Percentiles rank a stretch among this genome's conserved stretches.
Conservation (phyloP, 2,888 invertebrate species). For the Cryptocheilus praepositus region DNA sequence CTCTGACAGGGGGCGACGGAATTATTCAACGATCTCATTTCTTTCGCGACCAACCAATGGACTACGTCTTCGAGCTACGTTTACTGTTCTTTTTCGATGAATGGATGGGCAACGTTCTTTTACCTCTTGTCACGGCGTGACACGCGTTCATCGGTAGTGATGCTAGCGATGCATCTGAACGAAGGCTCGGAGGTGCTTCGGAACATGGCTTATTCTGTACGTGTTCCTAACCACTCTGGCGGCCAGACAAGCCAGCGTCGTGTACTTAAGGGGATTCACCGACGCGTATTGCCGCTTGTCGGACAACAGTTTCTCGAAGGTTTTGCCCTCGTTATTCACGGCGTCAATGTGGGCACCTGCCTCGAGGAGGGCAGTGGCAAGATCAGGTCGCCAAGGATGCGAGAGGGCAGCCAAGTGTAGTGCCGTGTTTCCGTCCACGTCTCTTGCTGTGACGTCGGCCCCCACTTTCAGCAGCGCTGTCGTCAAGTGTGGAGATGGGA, state of each 20-base stretch:
- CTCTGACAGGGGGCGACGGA: too few relatives aligned
- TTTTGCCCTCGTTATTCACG: constrained; percentile 85
- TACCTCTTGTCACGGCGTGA: too few relatives aligned
- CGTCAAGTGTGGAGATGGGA: constrained; percentile 83
- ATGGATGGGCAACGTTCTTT: too few relatives aligned
- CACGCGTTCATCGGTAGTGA: neutral
- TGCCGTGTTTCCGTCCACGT: constrained; percentile 91
- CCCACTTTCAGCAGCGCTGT: constrained; percentile 88
- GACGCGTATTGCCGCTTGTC: constrained; percentile 80
- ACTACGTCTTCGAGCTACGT: neutral
- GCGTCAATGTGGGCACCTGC: constrained; percentile 92
- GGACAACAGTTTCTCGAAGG: constrained; percentile 83
- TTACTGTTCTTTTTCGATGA: too few relatives aligned
- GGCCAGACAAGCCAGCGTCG: constrained; percentile 89
- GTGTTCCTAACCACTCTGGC: constrained; percentile 83
- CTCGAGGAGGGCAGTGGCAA: constrained; percentile 84
- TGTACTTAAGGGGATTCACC: constrained; percentile 86
- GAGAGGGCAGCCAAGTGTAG: constrained; percentile 89
- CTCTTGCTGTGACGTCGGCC: constrained; percentile 86
- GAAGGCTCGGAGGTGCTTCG: constrained; percentile 63
- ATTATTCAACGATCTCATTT: constrained; percentile 18
- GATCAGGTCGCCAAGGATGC: constrained; percentile 77
- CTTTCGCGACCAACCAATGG: constrained; percentile 8
- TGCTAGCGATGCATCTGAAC: constrained; percentile 62
- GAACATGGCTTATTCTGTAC: constrained; percentile 51